Conservation (phyloP, 2,113 vertebrate genomes). For the Syngnathus scovelli region DNA sequence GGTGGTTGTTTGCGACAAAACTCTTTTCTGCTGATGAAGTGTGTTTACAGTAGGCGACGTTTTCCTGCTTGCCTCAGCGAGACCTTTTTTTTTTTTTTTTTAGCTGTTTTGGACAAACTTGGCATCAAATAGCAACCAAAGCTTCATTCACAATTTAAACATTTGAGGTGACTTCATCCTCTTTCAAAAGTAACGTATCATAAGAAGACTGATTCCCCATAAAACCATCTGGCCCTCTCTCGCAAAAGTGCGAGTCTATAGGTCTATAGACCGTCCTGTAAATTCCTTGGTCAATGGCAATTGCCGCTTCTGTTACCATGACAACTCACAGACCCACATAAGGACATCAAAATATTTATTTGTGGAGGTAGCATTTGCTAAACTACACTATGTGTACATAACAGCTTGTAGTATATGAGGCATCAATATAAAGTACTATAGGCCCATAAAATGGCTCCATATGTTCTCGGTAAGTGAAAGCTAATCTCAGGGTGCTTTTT, state of each 20-base stretch:
- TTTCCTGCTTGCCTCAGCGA: constrained; percentile 5
- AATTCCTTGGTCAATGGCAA: neutral
- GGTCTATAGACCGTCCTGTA: neutral
- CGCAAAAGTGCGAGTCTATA: no score
- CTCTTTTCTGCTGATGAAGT: constrained; percentile 49
- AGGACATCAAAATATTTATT: neutral
- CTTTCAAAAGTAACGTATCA: neutral
- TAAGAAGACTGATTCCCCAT: neutral
- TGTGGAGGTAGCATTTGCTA: neutral
- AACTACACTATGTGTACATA: no score
- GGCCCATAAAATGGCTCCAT: neutral
- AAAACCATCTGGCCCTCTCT: neutral
- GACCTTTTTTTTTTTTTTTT: neutral
- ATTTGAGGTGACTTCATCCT: neutral
- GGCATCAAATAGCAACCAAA: neutral
- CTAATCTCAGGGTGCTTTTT: neutral
- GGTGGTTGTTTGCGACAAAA: constrained; percentile 34
- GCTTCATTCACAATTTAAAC: neutral
- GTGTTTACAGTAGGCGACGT: neutral
- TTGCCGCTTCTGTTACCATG: neutral
- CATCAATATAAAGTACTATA: neutral
- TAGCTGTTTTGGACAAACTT: constrained; percentile 1
- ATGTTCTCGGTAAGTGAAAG: neutral
- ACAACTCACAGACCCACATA: neutral
- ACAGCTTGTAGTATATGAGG: neutral